A percentile compares a stretch with the other conserved stretches of the same genome.
These are phyloP conservation scores for Lomographa bimaculata DNA, from an alignment of 2,888 invertebrate genomes.

Conservation along the genomic window DNA sequence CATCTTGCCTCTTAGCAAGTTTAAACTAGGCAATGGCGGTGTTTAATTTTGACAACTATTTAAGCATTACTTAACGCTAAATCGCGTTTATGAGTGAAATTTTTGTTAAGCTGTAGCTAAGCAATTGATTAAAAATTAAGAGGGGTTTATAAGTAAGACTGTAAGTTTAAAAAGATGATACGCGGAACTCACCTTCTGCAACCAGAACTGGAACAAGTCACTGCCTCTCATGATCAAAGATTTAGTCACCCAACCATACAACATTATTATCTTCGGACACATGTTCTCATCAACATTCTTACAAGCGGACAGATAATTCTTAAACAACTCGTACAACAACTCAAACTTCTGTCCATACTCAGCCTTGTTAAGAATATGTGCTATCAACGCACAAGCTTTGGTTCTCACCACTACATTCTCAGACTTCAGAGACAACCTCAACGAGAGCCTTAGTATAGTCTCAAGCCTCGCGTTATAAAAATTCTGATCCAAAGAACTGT, in stretches of 20 bases:
- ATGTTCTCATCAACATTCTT: slow-evolving; percentile 44
- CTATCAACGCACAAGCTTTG: slow-evolving; percentile 76
- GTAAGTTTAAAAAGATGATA: slow-evolving; percentile 3
- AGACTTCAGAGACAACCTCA: slow-evolving; percentile 59
- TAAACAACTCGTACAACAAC: slow-evolving; percentile 59
- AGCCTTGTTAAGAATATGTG: slow-evolving; percentile 84
- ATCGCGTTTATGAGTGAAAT: too few species aligned
- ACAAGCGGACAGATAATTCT: slow-evolving; percentile 47
- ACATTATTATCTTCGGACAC: slow-evolving; percentile 54
- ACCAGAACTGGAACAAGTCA: slow-evolving; percentile 65
- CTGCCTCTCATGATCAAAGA: slow-evolving; percentile 66
- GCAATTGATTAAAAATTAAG: too few species aligned
- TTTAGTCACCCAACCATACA: slow-evolving; percentile 72
- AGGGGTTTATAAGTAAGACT: too few species aligned
- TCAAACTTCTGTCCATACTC: slow-evolving; percentile 67
- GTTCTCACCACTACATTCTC: slow-evolving; percentile 53
- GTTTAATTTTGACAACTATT: too few species aligned
- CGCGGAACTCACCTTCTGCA: slow-evolving; percentile 59
- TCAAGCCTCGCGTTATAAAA: slow-evolving; percentile 57
- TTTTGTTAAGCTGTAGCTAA: too few species aligned
- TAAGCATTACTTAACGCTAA: too few species aligned
- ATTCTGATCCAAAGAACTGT: slow-evolving; percentile 70
- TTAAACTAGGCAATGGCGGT: too few species aligned
- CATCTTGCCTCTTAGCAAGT: too few species aligned
- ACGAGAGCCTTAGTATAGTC: slow-evolving; percentile 59